These are phyloP conservation scores for Petroica traversi DNA, from an alignment of 2,113 vertebrate species.

Conservation along the genomic window DNA sequence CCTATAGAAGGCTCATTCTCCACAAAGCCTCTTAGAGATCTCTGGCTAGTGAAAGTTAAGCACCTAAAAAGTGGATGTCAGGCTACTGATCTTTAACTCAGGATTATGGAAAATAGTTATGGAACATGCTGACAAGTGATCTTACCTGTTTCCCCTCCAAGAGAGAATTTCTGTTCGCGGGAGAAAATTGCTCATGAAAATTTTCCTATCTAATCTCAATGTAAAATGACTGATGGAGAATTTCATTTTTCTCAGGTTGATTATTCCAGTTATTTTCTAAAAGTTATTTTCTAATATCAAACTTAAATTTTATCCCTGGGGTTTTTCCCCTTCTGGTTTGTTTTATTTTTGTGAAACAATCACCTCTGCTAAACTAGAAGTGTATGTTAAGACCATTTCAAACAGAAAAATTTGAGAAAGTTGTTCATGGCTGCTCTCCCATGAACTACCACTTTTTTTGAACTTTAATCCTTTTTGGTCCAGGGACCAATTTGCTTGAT, in stretches of 20 bases:
- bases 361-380: not conserved
- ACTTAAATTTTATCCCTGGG: not conserved
- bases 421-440: not conserved
- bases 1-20: not conserved
- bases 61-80: not conserved
- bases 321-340: not conserved
- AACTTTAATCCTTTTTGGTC: not conserved
- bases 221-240: not conserved
- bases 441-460: not conserved
- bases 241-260: not conserved
- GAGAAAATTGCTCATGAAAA: not conserved
- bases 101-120: not conserved
- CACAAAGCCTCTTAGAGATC: not conserved
- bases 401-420: not conserved
- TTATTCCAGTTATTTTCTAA: not conserved
- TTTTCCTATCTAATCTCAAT: not conserved
- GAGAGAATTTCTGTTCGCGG: too few species aligned
- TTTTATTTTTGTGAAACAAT: too few species aligned
- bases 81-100: not conserved
- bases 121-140: not conserved
- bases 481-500: not conserved
- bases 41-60: not conserved
- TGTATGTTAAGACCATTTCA: not conserved
- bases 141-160: not conserved
- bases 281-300: not conserved